A percentile compares a stretch with the other conserved stretches of the same genome.
phyloP scores from a whole-genome alignment of 1,140 invertebrate genomes.

The Atta cephalotes region DNA sequence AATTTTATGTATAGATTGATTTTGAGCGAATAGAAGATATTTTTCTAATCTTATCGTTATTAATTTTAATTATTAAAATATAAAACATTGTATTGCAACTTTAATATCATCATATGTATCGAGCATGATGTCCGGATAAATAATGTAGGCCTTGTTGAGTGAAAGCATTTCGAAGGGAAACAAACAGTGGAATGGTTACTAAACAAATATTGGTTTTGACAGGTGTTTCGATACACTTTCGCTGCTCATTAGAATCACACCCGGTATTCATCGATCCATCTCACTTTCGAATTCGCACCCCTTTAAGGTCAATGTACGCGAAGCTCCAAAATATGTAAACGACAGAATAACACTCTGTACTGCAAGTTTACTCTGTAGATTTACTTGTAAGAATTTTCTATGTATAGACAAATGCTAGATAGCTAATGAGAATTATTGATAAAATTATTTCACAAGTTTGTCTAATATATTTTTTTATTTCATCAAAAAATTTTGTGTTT shows the following conservation, averaged over 20 bases:
- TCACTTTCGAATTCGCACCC: conserved; percentile 41
- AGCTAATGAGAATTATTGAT: neutral
- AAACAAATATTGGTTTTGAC: conserved; percentile 62
- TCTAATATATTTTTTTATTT: neutral
- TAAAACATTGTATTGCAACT: conserved; percentile 5
- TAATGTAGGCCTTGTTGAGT: conserved; percentile 23
- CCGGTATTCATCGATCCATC: conserved; percentile 23
- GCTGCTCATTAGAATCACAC: conserved; percentile 62
- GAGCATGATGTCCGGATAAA: neutral
- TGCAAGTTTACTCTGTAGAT: neutral
- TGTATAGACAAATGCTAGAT: neutral
- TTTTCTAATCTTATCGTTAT: neutral
- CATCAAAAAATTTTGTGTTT: neutral
- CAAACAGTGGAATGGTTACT: conserved; percentile 47
- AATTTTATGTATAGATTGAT: neutral
- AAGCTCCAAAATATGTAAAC: conserved; percentile 27
- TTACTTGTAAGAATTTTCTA: neutral
- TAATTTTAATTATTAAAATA: neutral
- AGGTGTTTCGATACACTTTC: conserved; percentile 59
- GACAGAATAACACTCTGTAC: neutral
- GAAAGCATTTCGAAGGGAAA: conserved; percentile 36
- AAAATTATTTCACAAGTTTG: neutral
- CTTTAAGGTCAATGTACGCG: conserved; percentile 40
- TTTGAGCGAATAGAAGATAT: neutral
- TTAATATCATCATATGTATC: neutral